These are phyloP conservation scores for Drosophila ochracea DNA, from an alignment of 2,888 invertebrate genomes.

Conservation along the genomic window DNA sequence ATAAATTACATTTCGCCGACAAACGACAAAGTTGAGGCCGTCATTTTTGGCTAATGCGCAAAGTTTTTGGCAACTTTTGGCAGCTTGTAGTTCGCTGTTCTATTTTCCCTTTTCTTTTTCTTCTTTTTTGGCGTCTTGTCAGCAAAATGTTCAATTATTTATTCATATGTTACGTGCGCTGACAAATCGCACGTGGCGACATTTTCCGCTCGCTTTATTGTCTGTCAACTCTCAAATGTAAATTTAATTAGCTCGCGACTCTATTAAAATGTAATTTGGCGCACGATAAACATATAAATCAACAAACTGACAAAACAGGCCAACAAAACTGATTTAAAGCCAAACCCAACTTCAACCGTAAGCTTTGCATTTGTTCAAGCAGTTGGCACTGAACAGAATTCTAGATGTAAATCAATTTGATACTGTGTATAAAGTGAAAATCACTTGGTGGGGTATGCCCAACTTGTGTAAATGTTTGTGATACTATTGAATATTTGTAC, in stretches of 20 bases:
- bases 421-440: background rate
- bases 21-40: slow-evolving; percentile 68
- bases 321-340: slow-evolving; percentile 20
- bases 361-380: slow-evolving; percentile 49
- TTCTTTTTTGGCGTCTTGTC: slow-evolving; percentile 40
- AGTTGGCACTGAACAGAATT: slow-evolving; percentile 22
- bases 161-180: slow-evolving; percentile 77
- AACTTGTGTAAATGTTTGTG: background rate
- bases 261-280: slow-evolving; percentile 67
- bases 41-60: slow-evolving; percentile 73
- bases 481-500: background rate
- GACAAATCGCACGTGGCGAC: slow-evolving; percentile 54
- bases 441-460: background rate
- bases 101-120: slow-evolving; percentile 5
- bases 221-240: slow-evolving; percentile 62
- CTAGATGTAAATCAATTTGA: slow-evolving; percentile 31
- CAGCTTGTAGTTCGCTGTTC: slow-evolving; percentile 30
- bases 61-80: slow-evolving; percentile 61
- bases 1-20: slow-evolving; percentile 77
- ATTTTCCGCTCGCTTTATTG: slow-evolving; percentile 44
- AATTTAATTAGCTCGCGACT: slow-evolving; percentile 72
- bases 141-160: slow-evolving; percentile 68
- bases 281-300: slow-evolving; percentile 51
- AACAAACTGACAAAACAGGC: slow-evolving; percentile 31
- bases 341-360: slow-evolving; percentile 46